Evolutionary conservation across 2,113 vertebrate species (phyloP).

Genomic region (Lonchura striata): DNA sequence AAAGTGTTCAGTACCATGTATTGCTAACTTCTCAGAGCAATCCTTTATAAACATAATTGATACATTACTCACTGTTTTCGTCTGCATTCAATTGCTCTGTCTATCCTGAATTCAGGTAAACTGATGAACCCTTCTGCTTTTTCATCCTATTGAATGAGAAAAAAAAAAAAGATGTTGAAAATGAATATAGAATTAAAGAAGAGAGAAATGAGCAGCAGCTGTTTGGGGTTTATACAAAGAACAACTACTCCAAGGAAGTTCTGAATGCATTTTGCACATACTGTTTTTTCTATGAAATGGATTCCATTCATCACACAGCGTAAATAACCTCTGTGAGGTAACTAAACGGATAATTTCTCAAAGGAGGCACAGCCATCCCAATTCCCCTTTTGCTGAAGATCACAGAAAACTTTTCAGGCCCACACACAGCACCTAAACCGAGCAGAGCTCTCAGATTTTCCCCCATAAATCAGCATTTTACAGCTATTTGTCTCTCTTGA

Average conservation of each 20-base stretch:
- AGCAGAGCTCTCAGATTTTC: not conserved
- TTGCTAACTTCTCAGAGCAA: not conserved
- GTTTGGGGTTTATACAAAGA: not conserved
- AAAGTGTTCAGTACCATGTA: not conserved
- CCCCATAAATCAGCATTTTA: not conserved
- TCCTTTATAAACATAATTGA: not conserved
- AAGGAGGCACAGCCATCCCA: not conserved
- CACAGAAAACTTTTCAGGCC: not conserved
- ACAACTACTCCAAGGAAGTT: not conserved
- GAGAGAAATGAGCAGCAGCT: not conserved
- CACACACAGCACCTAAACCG: not conserved
- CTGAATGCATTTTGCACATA: not conserved
- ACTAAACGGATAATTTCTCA: not conserved
- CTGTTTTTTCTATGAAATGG: not conserved
- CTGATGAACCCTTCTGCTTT: conserved; percentile 92
- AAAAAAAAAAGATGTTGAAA: not conserved
- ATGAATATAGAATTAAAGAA: not conserved
- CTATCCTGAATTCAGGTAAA: conserved; percentile 91
- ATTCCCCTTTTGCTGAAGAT: not conserved
- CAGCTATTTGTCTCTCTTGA: not conserved
- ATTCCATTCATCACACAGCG: not conserved
- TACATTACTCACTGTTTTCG: conserved; percentile 86
- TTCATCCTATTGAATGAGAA: conserved; percentile 78
- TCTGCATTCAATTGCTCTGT: conserved; percentile 87
- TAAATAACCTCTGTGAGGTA: not conserved